Evolutionary conservation across 2,888 invertebrate genomes (phyloP).

Genomic region (Conomelus anceps): DNA sequence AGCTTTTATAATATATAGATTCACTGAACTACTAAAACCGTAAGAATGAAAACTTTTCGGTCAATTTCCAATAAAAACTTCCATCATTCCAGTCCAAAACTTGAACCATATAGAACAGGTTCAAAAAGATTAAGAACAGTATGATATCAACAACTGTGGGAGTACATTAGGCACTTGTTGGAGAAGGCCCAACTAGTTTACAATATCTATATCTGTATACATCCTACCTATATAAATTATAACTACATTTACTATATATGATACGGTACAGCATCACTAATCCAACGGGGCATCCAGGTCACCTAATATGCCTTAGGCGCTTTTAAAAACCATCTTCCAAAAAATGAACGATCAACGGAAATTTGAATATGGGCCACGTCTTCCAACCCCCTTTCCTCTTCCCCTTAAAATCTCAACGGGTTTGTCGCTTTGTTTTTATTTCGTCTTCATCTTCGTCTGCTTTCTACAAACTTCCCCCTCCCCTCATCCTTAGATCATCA

Average conservation of each 20-base stretch:
- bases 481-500: background rate
- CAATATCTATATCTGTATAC: background rate
- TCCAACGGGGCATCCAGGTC: background rate
- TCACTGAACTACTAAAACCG: too few species aligned
- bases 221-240: background rate
- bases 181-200: background rate
- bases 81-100: background rate
- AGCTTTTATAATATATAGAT: too few species aligned
- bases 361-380: background rate
- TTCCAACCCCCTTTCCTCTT: background rate
- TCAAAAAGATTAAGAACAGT: background rate
- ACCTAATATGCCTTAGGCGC: background rate
- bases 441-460: background rate
- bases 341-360: background rate
- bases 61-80: background rate
- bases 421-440: background rate
- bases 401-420: background rate
- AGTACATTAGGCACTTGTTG: background rate
- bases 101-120: background rate
- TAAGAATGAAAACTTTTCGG: too few species aligned
- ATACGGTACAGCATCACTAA: background rate
- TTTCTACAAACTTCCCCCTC: too few species aligned
- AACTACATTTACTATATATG: background rate
- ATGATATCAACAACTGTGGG: background rate
- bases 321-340: background rate